Percentiles rank a stretch among this genome's conserved stretches.
Evolutionary conservation across 2,113 vertebrate genomes (phyloP).

Genomic region (Lophura nycthemera): DNA sequence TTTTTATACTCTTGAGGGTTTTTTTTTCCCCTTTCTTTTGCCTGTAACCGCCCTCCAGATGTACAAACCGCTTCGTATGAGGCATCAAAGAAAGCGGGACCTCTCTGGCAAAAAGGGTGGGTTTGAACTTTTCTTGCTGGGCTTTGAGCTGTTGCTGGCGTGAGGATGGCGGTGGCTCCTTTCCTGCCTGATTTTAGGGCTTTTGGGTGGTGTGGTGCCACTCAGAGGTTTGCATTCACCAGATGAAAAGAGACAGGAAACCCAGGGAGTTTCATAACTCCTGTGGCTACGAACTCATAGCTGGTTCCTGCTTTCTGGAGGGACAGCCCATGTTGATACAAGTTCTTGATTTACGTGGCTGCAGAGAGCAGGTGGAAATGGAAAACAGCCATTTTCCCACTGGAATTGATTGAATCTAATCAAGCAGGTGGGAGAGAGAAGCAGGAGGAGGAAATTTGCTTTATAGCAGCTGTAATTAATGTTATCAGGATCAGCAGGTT

Average conservation of each 20-base stretch:
- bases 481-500: neutral
- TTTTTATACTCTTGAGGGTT: neutral
- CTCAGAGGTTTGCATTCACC: neutral
- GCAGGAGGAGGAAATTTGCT: neutral
- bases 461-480: neutral
- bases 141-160: neutral
- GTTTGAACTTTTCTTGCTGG: neutral
- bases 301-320: neutral
- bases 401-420: neutral
- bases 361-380: neutral
- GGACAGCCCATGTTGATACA: neutral
- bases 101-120: neutral
- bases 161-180: neutral
- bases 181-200: neutral
- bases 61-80: neutral
- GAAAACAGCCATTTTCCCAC: neutral
- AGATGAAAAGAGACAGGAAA: slow-evolving; percentile 43
- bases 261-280: slow-evolving; percentile 43
- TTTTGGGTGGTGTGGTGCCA: neutral
- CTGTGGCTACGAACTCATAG: neutral
- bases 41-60: neutral
- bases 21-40: neutral
- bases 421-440: neutral
- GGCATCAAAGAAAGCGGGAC: neutral
- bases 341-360: neutral